Conservation (phyloP, 2,113 vertebrate species). For the Numida meleagris region DNA sequence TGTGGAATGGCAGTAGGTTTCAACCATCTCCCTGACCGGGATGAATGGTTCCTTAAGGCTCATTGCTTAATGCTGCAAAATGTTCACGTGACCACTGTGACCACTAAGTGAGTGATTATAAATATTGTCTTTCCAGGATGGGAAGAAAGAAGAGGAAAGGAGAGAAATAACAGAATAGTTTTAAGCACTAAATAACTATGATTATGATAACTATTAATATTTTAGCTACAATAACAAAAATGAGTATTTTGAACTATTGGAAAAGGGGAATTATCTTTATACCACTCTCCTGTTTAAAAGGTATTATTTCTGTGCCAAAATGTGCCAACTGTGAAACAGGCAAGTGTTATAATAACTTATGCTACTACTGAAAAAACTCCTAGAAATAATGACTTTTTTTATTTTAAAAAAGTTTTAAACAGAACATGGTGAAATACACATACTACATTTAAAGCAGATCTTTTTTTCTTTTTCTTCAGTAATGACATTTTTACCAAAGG, state of each 20-base stretch:
- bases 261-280: neutral
- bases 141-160: neutral
- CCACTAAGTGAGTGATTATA: neutral
- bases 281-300: neutral
- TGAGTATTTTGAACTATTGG: neutral
- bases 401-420: neutral
- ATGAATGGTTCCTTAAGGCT: neutral
- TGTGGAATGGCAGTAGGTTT: neutral
- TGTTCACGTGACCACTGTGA: neutral
- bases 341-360: neutral
- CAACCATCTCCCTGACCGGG: neutral
- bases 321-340: neutral
- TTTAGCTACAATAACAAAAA: neutral
- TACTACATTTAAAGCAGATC: neutral
- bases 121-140: accelerated
- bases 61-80: accelerated
- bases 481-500: neutral
- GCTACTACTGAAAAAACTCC: neutral
- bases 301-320: neutral
- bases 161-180: neutral
- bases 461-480: neutral
- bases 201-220: neutral
- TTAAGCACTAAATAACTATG: neutral
- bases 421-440: neutral
- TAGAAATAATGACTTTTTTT: neutral